Evolutionary conservation across 2,888 invertebrate genomes (phyloP).

Genomic region (Crossocerus cetratus): DNA sequence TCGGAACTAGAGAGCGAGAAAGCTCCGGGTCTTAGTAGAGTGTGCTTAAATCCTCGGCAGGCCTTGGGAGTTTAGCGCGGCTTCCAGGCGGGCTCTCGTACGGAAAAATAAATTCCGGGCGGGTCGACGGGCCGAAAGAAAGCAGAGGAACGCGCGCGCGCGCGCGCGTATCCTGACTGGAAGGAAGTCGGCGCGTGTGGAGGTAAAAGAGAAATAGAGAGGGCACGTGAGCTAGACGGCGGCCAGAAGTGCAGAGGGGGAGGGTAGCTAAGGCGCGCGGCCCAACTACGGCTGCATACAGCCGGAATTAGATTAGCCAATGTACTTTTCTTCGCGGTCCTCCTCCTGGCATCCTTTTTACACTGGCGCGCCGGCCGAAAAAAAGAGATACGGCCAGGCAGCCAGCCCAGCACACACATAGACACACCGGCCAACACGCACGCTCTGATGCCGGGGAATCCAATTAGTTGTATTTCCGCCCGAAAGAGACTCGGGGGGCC

Average conservation of each 20-base stretch:
- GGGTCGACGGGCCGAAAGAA: slow-evolving; percentile 26
- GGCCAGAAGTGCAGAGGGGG: not conserved
- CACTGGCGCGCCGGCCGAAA: slow-evolving; percentile 17
- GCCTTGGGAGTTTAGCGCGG: slow-evolving; percentile 50
- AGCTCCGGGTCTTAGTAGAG: slow-evolving; percentile 16
- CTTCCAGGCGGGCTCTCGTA: slow-evolving; percentile 39
- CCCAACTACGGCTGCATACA: slow-evolving; percentile 43
- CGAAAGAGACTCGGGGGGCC: slow-evolving; percentile 60
- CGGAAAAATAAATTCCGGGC: slow-evolving; percentile 56
- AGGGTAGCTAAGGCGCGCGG: slow-evolving; percentile 13
- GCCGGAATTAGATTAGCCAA: slow-evolving; percentile 58
- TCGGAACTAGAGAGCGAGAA: slow-evolving; percentile 4
- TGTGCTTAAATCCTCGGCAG: slow-evolving; percentile 49
- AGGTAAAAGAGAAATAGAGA: slow-evolving; percentile 4
- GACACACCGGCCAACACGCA: slow-evolving; percentile 15
- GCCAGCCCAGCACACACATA: slow-evolving; percentile 9
- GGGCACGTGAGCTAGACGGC: not conserved
- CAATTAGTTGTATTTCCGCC: slow-evolving; percentile 62
- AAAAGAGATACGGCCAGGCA: slow-evolving; percentile 16
- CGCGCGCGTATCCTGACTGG: too few species aligned
- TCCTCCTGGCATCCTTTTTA: slow-evolving; percentile 31
- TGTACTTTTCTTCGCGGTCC: slow-evolving; percentile 52
- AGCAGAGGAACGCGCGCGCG: not conserved
- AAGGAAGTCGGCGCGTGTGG: not conserved
- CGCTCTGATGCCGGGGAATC: slow-evolving; percentile 48